Evolutionary conservation across 2,888 invertebrate species (phyloP).

Genomic region (Limnephilus auricula): DNA sequence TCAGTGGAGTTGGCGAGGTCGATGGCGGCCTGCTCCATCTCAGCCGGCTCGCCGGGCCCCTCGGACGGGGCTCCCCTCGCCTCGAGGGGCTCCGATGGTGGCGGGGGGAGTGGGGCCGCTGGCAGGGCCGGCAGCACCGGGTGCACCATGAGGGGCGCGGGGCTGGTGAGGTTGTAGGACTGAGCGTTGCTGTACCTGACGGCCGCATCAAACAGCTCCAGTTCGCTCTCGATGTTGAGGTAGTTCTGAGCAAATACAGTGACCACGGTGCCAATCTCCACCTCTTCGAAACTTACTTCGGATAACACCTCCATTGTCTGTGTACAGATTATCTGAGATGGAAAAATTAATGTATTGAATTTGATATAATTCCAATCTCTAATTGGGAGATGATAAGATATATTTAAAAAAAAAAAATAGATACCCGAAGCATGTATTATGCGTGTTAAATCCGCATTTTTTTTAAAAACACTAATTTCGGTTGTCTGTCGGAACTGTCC

Average conservation of each 20-base stretch:
- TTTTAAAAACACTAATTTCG: too few species aligned
- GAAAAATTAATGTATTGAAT: neutral
- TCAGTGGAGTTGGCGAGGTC: constrained; percentile 30
- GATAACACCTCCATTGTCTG: constrained; percentile 87
- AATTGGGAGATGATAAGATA: too few species aligned
- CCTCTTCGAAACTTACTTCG: constrained; percentile 87
- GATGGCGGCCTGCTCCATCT: constrained; percentile 10
- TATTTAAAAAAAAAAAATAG: too few species aligned
- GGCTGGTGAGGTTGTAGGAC: constrained; percentile 31
- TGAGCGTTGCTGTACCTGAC: constrained; percentile 78
- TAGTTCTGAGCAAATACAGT: constrained; percentile 87
- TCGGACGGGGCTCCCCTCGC: neutral
- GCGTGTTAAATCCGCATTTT: too few species aligned
- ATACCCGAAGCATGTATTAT: too few species aligned
- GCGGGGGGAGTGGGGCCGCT: neutral
- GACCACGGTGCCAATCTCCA: constrained; percentile 85
- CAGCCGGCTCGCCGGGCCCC: neutral
- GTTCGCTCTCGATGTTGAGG: constrained; percentile 85
- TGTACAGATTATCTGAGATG: constrained; percentile 83
- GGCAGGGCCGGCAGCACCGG: neutral
- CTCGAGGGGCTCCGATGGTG: neutral
- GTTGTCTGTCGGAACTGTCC: too few species aligned
- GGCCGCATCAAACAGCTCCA: constrained; percentile 87
- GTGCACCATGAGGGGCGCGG: neutral
- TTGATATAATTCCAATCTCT: too few species aligned